Base-by-base conservation (phyloP, 1,140 invertebrate genomes). In the Drosophila busckii region DNA sequence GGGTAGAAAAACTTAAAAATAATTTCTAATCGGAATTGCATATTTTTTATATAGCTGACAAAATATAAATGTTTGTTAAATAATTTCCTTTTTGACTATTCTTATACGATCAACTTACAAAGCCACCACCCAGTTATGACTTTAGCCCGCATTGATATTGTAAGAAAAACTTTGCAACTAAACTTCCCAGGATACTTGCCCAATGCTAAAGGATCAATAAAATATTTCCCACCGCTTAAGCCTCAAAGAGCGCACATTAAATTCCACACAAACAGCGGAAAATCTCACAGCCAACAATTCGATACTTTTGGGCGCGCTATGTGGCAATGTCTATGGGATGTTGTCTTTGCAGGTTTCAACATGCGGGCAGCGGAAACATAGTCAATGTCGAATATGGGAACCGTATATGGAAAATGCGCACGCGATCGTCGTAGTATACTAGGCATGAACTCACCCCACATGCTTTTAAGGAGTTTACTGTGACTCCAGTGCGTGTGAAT, bases 301-400 rank as follows among this genome's bases (percentile, higher is more conserved):
- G 80, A 84, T 84, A 84, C 80, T 84, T 84, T 83, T 29, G 37
- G 35, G n/a, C 62, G 50, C 62, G 25, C 49, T 56, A 61, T 70
- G 66, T 34, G 40, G 61, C 62, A 54, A 54, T 38, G 25, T 19
- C 31, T 37, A 42, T 12, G 55, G n/a, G 38, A 59, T 59, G 9
- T 53, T 38, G 70, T 29, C 49, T 49, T 75, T 49, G 55, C 75
- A 83, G 76, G 78, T 76, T 38, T 34, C 7, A 7, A 67, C 67
- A 83, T 83, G 76, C 76, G 76, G 76, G 76, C 70, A 76, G 42
- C 48, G 61, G 65, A 48, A 54, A 66, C 53, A 50, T 50, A 66
- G 66, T 59, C 61, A 62, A 25, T 42, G 29, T 50, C 28, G 53
- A 53, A 29, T 20, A 37, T 55, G 44, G 7, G 38, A 25, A 63